These are phyloP conservation scores for Cantharis lateralis DNA, from an alignment of 2,888 invertebrate species.

Conservation along the genomic window DNA sequence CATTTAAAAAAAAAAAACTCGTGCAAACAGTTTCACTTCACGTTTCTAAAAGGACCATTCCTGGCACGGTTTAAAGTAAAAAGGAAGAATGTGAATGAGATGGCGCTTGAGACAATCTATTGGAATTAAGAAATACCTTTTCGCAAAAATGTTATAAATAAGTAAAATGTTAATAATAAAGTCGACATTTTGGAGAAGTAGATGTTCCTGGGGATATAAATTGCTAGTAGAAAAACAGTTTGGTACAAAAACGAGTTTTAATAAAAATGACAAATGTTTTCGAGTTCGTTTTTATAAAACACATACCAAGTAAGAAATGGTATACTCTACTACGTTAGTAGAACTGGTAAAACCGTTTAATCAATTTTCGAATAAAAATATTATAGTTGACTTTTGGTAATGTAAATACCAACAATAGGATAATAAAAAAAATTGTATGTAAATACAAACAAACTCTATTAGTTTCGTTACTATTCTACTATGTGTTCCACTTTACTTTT, in stretches of 20 bases:
- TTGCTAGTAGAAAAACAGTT: background rate
- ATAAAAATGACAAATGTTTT: background rate
- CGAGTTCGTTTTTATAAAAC: background rate
- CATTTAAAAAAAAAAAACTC: too few relatives aligned
- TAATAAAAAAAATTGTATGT: background rate
- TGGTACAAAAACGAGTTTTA: background rate
- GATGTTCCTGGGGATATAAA: background rate
- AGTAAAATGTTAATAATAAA: background rate
- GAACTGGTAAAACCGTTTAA: background rate
- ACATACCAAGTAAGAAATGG: background rate
- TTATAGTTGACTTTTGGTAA: background rate
- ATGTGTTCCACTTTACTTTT: background rate
- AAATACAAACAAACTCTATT: background rate
- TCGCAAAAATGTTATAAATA: background rate
- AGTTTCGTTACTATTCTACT: background rate
- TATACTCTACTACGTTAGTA: background rate
- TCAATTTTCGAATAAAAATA: background rate
- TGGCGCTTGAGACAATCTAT: too few relatives aligned
- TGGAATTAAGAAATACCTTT: too few relatives aligned
- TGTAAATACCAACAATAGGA: background rate
- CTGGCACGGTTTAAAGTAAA: too few relatives aligned
- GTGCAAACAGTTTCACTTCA: too few relatives aligned
- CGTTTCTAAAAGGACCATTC: too few relatives aligned
- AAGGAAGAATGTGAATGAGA: too few relatives aligned
- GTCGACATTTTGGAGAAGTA: background rate